Evolutionary conservation across 2,113 vertebrate genomes (phyloP), one percentile per base, ranked within the genome.

Genomic region (Stegastes partitus): DNA sequence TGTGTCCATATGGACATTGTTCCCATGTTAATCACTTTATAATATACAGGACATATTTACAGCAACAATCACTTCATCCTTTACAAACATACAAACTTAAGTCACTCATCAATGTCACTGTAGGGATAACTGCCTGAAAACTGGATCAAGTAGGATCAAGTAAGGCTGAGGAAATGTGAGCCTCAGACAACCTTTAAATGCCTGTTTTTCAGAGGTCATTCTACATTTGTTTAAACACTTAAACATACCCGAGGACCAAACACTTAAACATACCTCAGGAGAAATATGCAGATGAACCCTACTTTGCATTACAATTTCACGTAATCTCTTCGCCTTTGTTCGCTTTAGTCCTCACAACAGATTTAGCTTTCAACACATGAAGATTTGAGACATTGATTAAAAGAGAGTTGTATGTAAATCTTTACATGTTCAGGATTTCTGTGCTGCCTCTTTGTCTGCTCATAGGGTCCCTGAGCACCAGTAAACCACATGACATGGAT

Each of bases 401-500:
- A 57, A 26, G 5, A 57, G 16, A 31, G 2, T 39, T 22, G 21
- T 16, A 42, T 54, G 37, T 1, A 0, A 19, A 3, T 5, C 22
- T 49, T 82, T 74, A 9, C 6, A 9, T 34, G 31, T 34, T 34
- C 8, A 34, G 7, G 31, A 34, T 34, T 34, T 34, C 57, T 57
- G 31, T 66, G 31, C 50, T 81, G 53, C 25, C 31, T 34, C 31
- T 34, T 34, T 34, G 8, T 34, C 8, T 76, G 45, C 31, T 31
- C 39, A 31, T 14, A 37, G 61, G 39, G 14, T 76, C 34, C 22
- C 61, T 64, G 26, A 68, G 49, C 64, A 56, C 62, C 55, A 68
- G 19, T 50, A 47, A 81, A 76, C 53, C 84, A 83, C 76, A 86
- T 81, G 58, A 68, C 25, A 39, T 12, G 66, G 61, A 85, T 81